Evolutionary conservation across 2,888 invertebrate species (phyloP).

Genomic region (Acleris sparsana): DNA sequence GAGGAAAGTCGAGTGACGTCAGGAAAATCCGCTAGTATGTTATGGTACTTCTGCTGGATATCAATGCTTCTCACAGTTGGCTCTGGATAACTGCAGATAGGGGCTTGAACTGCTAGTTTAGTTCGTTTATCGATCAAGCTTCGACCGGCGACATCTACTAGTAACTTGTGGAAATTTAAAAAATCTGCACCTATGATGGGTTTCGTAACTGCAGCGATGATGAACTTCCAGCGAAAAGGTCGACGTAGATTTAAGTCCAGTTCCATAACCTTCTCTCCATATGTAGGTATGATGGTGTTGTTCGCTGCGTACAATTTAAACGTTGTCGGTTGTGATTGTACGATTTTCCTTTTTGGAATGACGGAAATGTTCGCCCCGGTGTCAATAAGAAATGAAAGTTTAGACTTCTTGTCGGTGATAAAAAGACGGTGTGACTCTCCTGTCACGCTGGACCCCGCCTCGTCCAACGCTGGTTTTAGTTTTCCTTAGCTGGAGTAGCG

Average conservation of each 20-base stretch:
- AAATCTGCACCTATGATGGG: neutral
- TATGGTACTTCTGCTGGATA: neutral
- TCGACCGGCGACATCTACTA: neutral
- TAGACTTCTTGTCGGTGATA: slow-evolving; percentile 6
- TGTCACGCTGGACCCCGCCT: slow-evolving; percentile 4
- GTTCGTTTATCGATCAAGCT: neutral
- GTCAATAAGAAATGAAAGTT: slow-evolving; percentile 1
- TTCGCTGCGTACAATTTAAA: slow-evolving; percentile 4
- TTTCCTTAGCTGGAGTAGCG: neutral
- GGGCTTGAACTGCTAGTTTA: neutral
- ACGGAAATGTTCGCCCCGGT: neutral
- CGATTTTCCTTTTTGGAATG: neutral
- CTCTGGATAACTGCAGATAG: neutral
- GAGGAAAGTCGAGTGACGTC: neutral
- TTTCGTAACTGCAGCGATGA: neutral
- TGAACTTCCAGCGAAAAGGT: neutral
- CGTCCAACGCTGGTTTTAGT: slow-evolving; percentile 12
- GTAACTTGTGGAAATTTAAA: neutral
- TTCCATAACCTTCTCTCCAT: neutral
- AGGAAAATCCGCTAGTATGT: neutral
- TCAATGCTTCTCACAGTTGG: neutral
- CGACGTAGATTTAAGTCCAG: neutral
- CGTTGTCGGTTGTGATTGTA: neutral
- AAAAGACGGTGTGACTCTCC: slow-evolving; percentile 4
- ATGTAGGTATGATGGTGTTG: neutral